A percentile compares a stretch with the other conserved stretches of the same genome.
Conservation (phyloP, 2,797 vertebrate species). For the Paramormyrops hopkinsi region DNA sequence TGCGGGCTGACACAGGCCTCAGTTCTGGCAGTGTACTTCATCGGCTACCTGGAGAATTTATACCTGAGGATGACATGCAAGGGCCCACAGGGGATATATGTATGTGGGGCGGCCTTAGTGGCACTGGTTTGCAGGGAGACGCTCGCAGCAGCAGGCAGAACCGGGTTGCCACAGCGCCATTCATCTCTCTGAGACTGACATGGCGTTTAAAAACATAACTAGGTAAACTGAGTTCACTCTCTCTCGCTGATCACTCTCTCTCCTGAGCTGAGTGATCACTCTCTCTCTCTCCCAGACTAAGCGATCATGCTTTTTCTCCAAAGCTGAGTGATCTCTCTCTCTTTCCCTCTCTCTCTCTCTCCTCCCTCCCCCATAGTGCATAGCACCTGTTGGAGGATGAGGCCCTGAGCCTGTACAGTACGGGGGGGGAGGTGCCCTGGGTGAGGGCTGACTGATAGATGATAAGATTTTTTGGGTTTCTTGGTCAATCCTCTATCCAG, state of each 20-base stretch:
- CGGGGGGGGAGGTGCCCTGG: neutral
- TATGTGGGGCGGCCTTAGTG: neutral
- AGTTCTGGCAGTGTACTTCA: neutral
- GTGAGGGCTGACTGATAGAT: neutral
- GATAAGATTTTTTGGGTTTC: neutral
- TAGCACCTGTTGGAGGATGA: slow-evolving; percentile 1
- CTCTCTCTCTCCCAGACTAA: neutral
- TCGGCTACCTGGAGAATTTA: neutral
- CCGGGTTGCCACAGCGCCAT: too few relatives aligned
- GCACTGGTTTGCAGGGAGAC: neutral
- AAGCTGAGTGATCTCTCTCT: neutral
- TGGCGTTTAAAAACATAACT: too few relatives aligned
- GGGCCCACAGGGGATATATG: neutral
- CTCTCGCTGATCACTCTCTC: neutral
- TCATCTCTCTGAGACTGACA: too few relatives aligned
- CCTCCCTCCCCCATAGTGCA: neutral
- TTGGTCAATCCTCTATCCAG: neutral
- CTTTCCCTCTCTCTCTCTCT: neutral
- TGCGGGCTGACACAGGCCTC: neutral
- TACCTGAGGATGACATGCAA: neutral
- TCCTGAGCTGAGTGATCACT: too few relatives aligned
- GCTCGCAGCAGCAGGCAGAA: neutral
- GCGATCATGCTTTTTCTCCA: neutral
- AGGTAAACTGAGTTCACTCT: neutral
- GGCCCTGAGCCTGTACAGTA: slow-evolving; percentile 22